Evolutionary conservation across 2,113 vertebrate genomes (phyloP), one percentile per base, ranked within the genome.

Genomic region (Takifugu bimaculatus): DNA sequence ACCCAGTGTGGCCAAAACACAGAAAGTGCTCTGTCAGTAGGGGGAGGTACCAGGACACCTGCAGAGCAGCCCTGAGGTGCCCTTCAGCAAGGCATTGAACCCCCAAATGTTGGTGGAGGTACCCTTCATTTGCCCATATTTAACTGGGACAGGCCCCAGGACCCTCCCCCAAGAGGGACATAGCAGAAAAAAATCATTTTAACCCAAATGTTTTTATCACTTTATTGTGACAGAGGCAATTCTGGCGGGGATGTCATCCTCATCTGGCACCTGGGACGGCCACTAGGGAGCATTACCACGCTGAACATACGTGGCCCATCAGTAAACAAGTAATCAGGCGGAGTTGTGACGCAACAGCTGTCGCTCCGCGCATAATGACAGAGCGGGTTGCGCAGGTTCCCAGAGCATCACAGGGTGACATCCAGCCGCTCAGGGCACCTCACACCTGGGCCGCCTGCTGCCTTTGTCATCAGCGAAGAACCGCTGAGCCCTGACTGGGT

Each of bases 361-460:
- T 81, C 68, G 72, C 20, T 72, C 70, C 56, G 39, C 60, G 52
- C 27, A 12, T 82, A 81, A 80, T 80, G 63, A 85, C 63, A 85
- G 75, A 84, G 81, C 74, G 63, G 67, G 79, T 82, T 80, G 70
- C 62, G 81, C 79, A 3, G 51, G 57, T 83, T 77, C 56, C 50
- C 28, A 12, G 66, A 68, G 66, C 51, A 54, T 70, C 74, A 72
- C 77, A 83, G 47, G 65, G 63, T 73, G 65, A 84, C 70, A 80
- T 62, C 60, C 57, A 65, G 54, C 77, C 65, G 59, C 60, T 43
- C 28, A n/a, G 54, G 50, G 45, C 68, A 71, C 61, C 65, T 73
- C 74, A 67, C 73, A 86, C 75, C 88, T 84, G 77, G 80, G 83
- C 77, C 61, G 80, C 78, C 74, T 60, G 77, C 53, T 85, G 45